A percentile compares a stretch with the other conserved stretches of the same genome.
Conservation (phyloP, 2,113 vertebrate genomes). For the Microtus oregoni region DNA sequence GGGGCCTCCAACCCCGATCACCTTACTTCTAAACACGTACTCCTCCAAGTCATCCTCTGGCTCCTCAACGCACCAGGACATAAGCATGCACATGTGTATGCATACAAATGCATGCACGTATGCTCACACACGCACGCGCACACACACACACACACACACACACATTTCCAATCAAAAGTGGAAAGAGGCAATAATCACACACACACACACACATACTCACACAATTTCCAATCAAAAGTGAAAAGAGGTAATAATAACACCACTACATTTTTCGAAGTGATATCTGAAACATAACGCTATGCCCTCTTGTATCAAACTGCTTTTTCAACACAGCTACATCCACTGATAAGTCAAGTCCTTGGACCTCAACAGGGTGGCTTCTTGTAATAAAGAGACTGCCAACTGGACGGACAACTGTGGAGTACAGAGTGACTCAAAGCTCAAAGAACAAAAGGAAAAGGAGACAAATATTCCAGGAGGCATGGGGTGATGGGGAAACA, state of each 20-base stretch:
- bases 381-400: neutral
- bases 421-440: neutral
- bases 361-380: neutral
- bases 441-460: neutral
- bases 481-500: neutral
- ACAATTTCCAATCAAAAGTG: neutral
- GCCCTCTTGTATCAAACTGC: neutral
- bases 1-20: fast-evolving
- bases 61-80: neutral
- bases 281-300: neutral
- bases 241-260: neutral
- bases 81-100: neutral
- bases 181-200: neutral
- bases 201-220: neutral
- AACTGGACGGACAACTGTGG: neutral
- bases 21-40: neutral
- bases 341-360: neutral
- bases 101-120: neutral
- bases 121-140: fast-evolving
- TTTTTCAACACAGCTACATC: neutral
- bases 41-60: neutral
- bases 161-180: neutral
- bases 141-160: neutral
- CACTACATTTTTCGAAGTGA: neutral
- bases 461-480: no score